A percentile compares a stretch with the other conserved stretches of the same genome.
These are phyloP conservation scores for Ditula angustiorana DNA, from an alignment of 2,888 invertebrate species.

Conservation along the genomic window DNA sequence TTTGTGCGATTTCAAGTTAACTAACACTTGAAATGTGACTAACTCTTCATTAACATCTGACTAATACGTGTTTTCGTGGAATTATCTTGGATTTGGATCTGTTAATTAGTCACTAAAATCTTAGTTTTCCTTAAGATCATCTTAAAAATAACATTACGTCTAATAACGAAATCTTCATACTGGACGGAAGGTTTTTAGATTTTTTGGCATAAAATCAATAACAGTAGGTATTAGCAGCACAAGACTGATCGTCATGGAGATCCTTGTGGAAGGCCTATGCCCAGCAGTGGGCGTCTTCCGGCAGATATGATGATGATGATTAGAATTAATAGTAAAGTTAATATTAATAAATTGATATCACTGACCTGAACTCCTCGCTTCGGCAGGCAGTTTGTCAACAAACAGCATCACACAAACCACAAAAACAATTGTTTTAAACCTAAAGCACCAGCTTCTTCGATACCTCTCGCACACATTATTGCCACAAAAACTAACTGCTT, in stretches of 20 bases:
- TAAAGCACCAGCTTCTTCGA: constrained; percentile 68
- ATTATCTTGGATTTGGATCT: constrained; percentile 23
- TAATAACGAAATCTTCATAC: no score
- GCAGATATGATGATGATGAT: no score
- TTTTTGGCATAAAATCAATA: no score
- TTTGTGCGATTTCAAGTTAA: constrained; percentile 42
- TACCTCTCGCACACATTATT: constrained; percentile 60
- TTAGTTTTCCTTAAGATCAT: constrained; percentile 16
- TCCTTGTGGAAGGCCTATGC: no score
- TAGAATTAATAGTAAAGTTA: neutral
- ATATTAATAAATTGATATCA: constrained; percentile 21
- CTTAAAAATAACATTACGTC: no score
- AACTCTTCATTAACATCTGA: constrained; percentile 38
- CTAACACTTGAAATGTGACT: constrained; percentile 41
- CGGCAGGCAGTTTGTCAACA: constrained; percentile 64
- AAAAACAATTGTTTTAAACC: constrained; percentile 74
- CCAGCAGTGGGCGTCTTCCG: no score
- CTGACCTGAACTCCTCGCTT: constrained; percentile 81
- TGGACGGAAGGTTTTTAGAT: no score
- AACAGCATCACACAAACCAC: constrained; percentile 70
- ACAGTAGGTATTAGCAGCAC: no score
- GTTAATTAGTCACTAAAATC: constrained; percentile 26
- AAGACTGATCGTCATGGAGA: no score
- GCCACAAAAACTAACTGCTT: constrained; percentile 50
- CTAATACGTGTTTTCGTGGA: constrained; percentile 37